Base-by-base conservation (phyloP, 2,113 vertebrate species). In the Ptyas mucosa region DNA sequence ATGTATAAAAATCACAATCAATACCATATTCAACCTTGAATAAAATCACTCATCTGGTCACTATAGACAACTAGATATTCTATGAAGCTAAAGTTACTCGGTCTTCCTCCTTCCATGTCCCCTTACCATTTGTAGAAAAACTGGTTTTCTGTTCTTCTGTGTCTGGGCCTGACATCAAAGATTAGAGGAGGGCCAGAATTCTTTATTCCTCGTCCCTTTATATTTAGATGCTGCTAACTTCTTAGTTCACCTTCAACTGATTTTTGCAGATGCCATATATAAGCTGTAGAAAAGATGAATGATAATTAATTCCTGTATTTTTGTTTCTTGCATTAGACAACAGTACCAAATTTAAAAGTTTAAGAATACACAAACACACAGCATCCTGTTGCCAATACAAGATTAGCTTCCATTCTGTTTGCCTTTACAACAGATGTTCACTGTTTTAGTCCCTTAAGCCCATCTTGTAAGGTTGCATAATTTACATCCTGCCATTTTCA, bases 381-480 rank as follows among this genome's bases (percentile, higher is more conserved):
- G 14, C 61, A 89, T 91, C 69, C 94, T 91, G 58, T 88, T 94
- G 92, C 91, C 95, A 96, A 91, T 95, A 93, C 43, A 93, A 96
- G 93, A 95, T 95, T 95, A 95, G 93, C 94, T 96, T 94, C 93
- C 94, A 57, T 95, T 94, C 94, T 95, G 61, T 81, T 96, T 96
- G 96, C 96, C 96, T 97, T 95, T 95, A 96, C 95, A 96, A 96
- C 96, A 97, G 97, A 96, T 97, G 97, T 95, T 96, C 93, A 90
- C 94, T 94, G 96, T 96, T 95, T 94, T 94, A 91, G 93, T 94
- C 93, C 94, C 96, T 95, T 95, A 93, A 96, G 95, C 90, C 86
- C 94, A 69, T 95, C 93, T 87, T 94, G 55, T 90, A 94, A 91
- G 91, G 94, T 61, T 85, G 88, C 57, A 64, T 89, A 87, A 92